Base-by-base conservation (phyloP, 1,140 invertebrate genomes). In the Neodiprion fabricii region DNA sequence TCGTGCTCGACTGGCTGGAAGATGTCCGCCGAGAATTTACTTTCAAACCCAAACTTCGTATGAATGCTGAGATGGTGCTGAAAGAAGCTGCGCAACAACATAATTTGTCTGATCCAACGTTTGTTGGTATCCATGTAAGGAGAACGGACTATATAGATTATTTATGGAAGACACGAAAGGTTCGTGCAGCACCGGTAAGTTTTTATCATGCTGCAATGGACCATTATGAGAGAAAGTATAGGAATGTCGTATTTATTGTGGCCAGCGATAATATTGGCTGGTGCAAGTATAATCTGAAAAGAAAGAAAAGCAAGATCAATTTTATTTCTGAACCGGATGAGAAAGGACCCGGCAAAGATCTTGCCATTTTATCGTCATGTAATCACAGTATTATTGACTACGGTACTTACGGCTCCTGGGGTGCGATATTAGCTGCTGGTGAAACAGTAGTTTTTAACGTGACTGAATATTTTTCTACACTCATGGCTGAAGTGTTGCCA, bases 381-480 rank as follows among this genome's bases (percentile, higher is more conserved):
- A 92, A 94, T 85, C 92, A 94, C 79, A 90, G 91, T 75, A 91
- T 94, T 71, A 92, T 93, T 77, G 91, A 92, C 81, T 92, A 93
- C 61, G 93, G 93, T 11, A 93, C 92, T 11, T 94, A 92, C 77
- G 92, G 93, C 9, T 91, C 92, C 74, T 93, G 93, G 89, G 92
- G 90, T 4, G 92, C 92, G 2, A 91, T 93, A 79, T 82, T 94
- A 65, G 89, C 91, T 70, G 90, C 90, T 5, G 92, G 92, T 10
- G 91, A 92, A 76, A 91, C 91, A 0, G 81, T 92, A 9, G 88
- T 90, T 74, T 91, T 90, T 80, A 91, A 91, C 82, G 85, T 91
- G 70, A 90, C 87, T 69, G 82, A 88, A 65, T 89, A 91, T 82
- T 90, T 90, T 77, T 89, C 90, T 40, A 85, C 88, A 66, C 82